Conservation (phyloP, 1,140 invertebrate genomes). For the Zaprionus gabonicus region DNA sequence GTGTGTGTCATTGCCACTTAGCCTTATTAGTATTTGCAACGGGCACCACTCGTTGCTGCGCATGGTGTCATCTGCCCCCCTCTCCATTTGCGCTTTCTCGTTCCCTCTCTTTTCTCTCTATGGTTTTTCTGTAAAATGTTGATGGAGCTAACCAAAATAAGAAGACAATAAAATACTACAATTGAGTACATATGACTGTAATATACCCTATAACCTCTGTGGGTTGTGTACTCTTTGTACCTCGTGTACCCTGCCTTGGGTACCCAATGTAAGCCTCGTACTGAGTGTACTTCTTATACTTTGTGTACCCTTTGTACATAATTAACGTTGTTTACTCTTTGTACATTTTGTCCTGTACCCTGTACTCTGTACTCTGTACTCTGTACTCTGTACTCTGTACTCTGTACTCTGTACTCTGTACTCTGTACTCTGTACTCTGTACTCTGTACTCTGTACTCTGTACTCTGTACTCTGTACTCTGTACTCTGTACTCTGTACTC, state of each 20-base stretch:
- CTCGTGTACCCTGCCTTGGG: neutral
- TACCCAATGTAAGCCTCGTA: neutral
- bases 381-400: too few species aligned
- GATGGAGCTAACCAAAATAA: conserved; percentile 64
- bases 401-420: neutral
- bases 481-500: too few species aligned
- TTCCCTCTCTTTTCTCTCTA: neutral
- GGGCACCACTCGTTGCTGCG: conserved; percentile 42
- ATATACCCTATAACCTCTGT: neutral
- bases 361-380: neutral
- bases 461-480: too few species aligned
- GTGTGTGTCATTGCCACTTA: conserved; percentile 81
- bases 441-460: neutral
- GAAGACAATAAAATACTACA: neutral
- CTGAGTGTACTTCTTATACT: too few species aligned
- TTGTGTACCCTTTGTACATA: too few species aligned
- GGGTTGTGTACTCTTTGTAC: neutral
- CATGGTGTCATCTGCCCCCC: conserved; percentile 5
- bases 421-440: too few species aligned
- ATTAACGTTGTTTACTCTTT: too few species aligned
- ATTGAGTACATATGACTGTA: neutral
- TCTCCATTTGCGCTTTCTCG: neutral
- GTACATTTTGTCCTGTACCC: neutral
- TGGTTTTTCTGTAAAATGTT: conserved; percentile 58
- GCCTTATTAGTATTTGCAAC: conserved; percentile 81